Conservation (phyloP, 2,888 invertebrate genomes). For the Drosophila diplacantha region DNA sequence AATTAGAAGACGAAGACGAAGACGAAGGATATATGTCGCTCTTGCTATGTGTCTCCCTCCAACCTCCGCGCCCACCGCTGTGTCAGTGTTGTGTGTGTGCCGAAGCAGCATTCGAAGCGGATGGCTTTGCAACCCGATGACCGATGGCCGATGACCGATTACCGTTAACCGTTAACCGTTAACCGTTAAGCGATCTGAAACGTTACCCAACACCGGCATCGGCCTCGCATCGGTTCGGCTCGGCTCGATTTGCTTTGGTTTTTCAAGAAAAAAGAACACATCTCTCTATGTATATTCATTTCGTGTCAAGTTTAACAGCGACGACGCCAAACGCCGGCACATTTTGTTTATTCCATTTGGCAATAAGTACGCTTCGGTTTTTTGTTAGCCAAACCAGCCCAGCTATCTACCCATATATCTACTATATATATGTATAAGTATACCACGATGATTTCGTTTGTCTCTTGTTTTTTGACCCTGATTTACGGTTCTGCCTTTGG, state of each 20-base stretch:
- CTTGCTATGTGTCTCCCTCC: conserved; percentile 45
- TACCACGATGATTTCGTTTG: conserved; percentile 17
- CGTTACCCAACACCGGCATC: conserved; percentile 3
- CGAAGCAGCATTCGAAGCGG: conserved; percentile 14
- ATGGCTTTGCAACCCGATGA: conserved; percentile 10
- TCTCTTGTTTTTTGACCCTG: conserved; percentile 17
- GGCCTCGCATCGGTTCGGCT: conserved; percentile 27
- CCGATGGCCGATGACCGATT: conserved; percentile 11
- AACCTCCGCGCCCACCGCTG: conserved; percentile 30
- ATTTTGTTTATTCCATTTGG: conserved; percentile 66
- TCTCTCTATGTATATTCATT: conserved; percentile 43
- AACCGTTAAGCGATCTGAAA: neutral
- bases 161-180: too few species aligned
- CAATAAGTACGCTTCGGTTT: conserved; percentile 65
- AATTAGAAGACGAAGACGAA: neutral
- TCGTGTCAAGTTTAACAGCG: conserved; percentile 68
- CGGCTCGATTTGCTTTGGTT: conserved; percentile 54
- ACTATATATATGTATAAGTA: conserved; percentile 24
- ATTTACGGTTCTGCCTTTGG: conserved; percentile 15
- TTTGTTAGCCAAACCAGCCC: conserved; percentile 58
- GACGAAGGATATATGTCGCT: neutral
- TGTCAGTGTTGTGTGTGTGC: conserved; percentile 47
- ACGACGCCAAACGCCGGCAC: conserved; percentile 70
- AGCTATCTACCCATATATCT: conserved; percentile 24
- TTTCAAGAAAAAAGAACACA: conserved; percentile 27